Base-by-base conservation (phyloP, 2,113 vertebrate genomes). In the Eptesicus fuscus region DNA sequence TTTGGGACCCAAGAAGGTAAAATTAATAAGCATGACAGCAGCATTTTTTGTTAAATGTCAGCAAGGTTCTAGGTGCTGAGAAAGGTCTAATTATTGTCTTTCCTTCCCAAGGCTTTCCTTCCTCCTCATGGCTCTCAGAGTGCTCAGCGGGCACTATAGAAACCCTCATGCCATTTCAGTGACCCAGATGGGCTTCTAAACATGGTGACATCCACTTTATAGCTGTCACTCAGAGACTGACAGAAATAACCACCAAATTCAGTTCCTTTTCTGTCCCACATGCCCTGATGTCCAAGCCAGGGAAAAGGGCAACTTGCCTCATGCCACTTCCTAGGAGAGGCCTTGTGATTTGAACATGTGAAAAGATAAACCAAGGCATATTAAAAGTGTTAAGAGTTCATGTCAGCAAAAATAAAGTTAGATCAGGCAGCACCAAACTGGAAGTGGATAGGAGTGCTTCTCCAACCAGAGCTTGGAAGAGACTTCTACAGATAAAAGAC, bases 21-120 rank as follows among this genome's bases (percentile, higher is more conserved):
- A 82, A 94, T 88, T 40, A 71, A 49, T 70, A 88, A 93, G 53
- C 47, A 2, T 11, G 65, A 67, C 37, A 74, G 44, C n/a, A 69
- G 49, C 13, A 0, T 32, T 67, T 30, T 35, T 37, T 67, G 77
- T 69, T 63, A 93, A 83, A 90, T 22, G 65, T 77, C 90, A 74
- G 73, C n/a, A 49, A 12, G 23, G 37, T 35, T 65, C 42, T 40
- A 88, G 56, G 69, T 61, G 32, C 28, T 28, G 42, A 61, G 63
- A 28, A 65, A 53, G 30, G 65, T 42, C 73, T 42, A 22, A 40
- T 44, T 47, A 47, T 47, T 30, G 14, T 42, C 40, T 56, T 40
- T 22, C 30, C 35, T 65, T 74, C 18, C 14, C 16, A 47, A 61
- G 51, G 3, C 18, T 28, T 35, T 17, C 30, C 73, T 40, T 77